Conservation (phyloP, 2,113 vertebrate genomes). For the Grammomys dolichurus region DNA sequence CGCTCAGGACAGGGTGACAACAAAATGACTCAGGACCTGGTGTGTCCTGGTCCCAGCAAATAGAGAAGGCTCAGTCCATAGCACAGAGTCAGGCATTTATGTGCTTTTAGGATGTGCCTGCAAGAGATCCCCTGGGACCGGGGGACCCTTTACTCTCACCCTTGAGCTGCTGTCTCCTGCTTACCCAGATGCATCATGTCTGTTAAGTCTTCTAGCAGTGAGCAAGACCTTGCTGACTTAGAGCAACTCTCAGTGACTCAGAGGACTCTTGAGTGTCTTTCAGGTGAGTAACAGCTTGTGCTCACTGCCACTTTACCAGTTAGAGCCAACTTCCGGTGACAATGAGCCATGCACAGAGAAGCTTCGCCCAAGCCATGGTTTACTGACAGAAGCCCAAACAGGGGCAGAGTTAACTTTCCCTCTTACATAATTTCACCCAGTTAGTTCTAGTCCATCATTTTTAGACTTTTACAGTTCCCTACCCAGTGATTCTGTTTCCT, state of each 20-base stretch:
- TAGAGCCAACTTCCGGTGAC: not conserved
- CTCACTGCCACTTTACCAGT: not conserved
- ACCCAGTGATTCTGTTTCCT: not conserved
- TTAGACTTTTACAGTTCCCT: not conserved
- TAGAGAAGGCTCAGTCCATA: not conserved
- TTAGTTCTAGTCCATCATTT: not conserved
- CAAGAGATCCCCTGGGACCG: not conserved
- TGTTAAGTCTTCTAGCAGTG: not conserved
- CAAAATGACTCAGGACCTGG: not conserved
- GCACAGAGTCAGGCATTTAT: not conserved
- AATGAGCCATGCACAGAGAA: not conserved
- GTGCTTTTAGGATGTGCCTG: not conserved
- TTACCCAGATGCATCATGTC: not conserved
- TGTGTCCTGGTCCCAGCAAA: not conserved
- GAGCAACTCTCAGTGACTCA: not conserved
- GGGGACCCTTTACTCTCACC: not conserved
- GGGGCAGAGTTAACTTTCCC: not conserved
- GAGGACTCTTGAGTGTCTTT: not conserved
- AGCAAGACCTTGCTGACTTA: not conserved
- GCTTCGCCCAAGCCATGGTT: not conserved
- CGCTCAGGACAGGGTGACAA: not conserved
- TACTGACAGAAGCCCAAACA: not conserved
- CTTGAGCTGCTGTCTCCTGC: not conserved
- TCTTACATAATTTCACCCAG: not conserved
- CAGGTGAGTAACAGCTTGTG: not conserved